Base-by-base conservation (phyloP, 2,113 vertebrate genomes). In the Lamprologus sp. region DNA sequence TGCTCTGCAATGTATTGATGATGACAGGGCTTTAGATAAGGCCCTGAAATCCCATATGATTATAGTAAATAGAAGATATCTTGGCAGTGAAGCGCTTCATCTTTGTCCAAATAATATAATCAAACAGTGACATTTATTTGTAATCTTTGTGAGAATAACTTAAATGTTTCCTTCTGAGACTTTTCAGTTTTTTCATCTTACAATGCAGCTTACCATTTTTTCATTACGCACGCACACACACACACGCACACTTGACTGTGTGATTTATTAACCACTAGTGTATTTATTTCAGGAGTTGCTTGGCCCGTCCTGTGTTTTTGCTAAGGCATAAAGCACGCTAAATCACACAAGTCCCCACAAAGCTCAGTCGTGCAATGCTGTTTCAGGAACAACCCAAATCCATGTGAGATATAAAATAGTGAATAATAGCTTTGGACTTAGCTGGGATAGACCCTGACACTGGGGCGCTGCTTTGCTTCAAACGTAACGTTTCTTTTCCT, bases 381-480 rank as follows among this genome's bases (percentile, higher is more conserved):
- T 90, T 31, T 90, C 83, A 93, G 83, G 65, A 91, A 86, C 73
- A 53, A 6, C 88, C 82, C 88, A 93, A 91, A 89, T 82, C 83
- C 87, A 87, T 89, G 79, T 84, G 85, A 91, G 87, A 92, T 85
- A 88, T 84, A 77, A 92, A 94, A 92, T 80, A 87, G 91, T 93
- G 91, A 94, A 94, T 93, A 94, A 91, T 82, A 93, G 79, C 84
- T 84, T 82, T 85, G 90, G 92, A 93, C 79, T 88, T 83, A 51
- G 85, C 58, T 37, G 83, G 84, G 89, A 93, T 73, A 87, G 88
- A 91, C 86, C 87, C 90, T 90, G 86, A 94, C 91, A 93, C 79
- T 88, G 84, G 81, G 87, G 88, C 87, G n/a, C 86, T 94, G 90
- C 84, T 92, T 90, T 93, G 90, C 90, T 93, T 94, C 90, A 93